Conservation (phyloP, 2,888 invertebrate species). For the Diadegma fenestrale region DNA sequence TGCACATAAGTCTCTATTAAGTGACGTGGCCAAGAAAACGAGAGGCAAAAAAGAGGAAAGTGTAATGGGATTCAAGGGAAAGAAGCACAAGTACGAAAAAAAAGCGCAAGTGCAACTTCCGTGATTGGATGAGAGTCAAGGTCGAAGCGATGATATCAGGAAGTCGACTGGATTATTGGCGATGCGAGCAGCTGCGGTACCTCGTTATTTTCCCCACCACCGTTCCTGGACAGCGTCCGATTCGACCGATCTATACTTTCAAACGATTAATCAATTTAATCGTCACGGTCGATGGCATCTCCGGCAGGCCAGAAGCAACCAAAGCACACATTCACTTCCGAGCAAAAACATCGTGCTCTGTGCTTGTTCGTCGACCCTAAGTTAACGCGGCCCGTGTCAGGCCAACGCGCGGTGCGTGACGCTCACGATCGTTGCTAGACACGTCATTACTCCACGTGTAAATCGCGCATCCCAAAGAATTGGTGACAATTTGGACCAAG, state of each 20-base stretch:
- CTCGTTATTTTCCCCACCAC: conserved; percentile 40
- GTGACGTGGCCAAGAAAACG: conserved; percentile 6
- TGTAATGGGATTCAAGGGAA: no score
- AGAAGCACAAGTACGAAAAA: conserved; percentile 16
- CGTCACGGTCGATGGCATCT: conserved; percentile 74
- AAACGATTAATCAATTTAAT: conserved; percentile 79
- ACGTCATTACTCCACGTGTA: conserved; percentile 77
- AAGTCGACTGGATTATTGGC: conserved; percentile 50
- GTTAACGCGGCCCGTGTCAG: conserved; percentile 70
- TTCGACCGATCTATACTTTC: conserved; percentile 67
- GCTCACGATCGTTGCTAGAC: conserved; percentile 76
- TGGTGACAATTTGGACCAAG: conserved; percentile 28
- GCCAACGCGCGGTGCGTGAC: conserved; percentile 72
- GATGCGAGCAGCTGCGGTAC: conserved; percentile 16
- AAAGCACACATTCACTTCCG: not conserved
- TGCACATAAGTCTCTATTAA: conserved; percentile 50
- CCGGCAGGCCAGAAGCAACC: conserved; percentile 39
- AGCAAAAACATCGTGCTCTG: conserved; percentile 33
- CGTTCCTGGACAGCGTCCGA: conserved; percentile 23
- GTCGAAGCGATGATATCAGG: conserved; percentile 70
- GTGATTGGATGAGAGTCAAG: conserved; percentile 73
- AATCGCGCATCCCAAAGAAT: conserved; percentile 61
- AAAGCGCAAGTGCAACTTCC: conserved; percentile 69
- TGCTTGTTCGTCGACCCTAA: conserved; percentile 71
- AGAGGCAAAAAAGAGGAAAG: conserved; percentile 12